Evolutionary conservation across 2,888 invertebrate species (phyloP).

Genomic region (Aspidiotus rigidus): DNA sequence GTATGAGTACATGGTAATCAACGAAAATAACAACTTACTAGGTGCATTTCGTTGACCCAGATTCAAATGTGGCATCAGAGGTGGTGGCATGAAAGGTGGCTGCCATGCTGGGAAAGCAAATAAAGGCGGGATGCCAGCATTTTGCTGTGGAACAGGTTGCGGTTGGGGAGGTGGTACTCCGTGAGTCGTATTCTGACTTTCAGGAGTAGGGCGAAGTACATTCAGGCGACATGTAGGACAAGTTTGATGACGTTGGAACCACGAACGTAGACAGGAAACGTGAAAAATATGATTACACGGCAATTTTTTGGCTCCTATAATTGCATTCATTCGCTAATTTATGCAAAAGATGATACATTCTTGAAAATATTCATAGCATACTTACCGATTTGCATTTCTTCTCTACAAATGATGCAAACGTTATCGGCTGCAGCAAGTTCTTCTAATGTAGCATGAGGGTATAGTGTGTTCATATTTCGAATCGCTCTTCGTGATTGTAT

Average conservation of each 20-base stretch:
- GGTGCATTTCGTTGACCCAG: conserved; percentile 6
- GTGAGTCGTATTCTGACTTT: conserved; percentile 40
- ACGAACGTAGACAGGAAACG: conserved; percentile 89
- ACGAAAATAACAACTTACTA: conserved; percentile 4
- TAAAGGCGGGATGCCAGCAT: conserved; percentile 14
- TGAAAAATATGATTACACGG: conserved; percentile 99
- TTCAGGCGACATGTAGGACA: conserved; percentile 97
- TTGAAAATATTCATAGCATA: conserved; percentile 8
- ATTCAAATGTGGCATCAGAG: conserved; percentile 5
- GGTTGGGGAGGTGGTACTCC: conserved; percentile 39
- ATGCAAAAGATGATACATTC: too few relatives aligned
- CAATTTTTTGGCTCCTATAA: conserved; percentile 75
- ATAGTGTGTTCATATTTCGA: conserved; percentile 94
- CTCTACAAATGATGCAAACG: conserved; percentile 97
- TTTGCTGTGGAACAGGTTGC: conserved; percentile 31
- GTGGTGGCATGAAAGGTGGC: conserved; percentile 30
- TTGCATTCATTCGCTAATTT: neutral
- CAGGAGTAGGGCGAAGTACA: conserved; percentile 50
- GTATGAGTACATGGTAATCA: neutral
- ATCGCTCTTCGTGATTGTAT: conserved; percentile 93
- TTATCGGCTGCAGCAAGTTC: conserved; percentile 88
- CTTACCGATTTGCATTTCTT: conserved; percentile 62
- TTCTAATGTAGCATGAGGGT: conserved; percentile 89
- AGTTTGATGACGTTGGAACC: conserved; percentile 99
- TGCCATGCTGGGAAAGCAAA: conserved; percentile 35